Evolutionary conservation across 1,140 invertebrate genomes (phyloP), one percentile per base, ranked within the genome.

Genomic region (Drosophila ambigua): DNA sequence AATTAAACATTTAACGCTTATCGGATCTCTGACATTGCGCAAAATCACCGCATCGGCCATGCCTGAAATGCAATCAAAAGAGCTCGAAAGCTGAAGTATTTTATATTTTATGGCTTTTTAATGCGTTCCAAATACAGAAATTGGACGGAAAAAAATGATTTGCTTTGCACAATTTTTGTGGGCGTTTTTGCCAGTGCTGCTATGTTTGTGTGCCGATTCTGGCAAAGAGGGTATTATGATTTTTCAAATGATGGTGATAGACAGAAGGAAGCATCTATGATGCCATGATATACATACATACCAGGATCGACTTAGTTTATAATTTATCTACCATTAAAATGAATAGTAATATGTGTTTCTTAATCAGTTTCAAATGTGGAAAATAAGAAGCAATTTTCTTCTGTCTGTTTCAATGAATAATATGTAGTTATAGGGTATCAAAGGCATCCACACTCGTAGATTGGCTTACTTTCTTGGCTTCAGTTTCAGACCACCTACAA

Each of bases 1-100:
- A 88, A 87, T 87, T 88, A 87, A 87, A 79, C 72, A 77, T 79
- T 88, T 79, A 77, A 71, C 49, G 28, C 50, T 62, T 72, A 85
- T 85, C 83, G 55, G 74, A 88, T 82, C 69, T 77, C 45, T 39
- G 35, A 15, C 28, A 63, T 87, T 87, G 82, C 82, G 77, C 45
- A 49, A 65, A 63, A 80, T 67, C 64, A 68, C 60, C 80, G 26
- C 26, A 28, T 28, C 62, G 57, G 35, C 26, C 44, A 85, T 52
- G 51, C 50, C 51, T 69, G 44, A 61, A 71, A 69, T 65, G 44
- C 48, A 64, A 72, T 75, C 41, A 45, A 39, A 39, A 39, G 35
- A 4, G 35, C 35, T 39, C 11, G 49, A 51, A 31, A 53, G 23
- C 44, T 26, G 48, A 63, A 45, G 26, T 28, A 60, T 16, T 46